These are phyloP conservation scores for Drosophila orena DNA, from an alignment of 1,140 invertebrate species.

Conservation along the genomic window DNA sequence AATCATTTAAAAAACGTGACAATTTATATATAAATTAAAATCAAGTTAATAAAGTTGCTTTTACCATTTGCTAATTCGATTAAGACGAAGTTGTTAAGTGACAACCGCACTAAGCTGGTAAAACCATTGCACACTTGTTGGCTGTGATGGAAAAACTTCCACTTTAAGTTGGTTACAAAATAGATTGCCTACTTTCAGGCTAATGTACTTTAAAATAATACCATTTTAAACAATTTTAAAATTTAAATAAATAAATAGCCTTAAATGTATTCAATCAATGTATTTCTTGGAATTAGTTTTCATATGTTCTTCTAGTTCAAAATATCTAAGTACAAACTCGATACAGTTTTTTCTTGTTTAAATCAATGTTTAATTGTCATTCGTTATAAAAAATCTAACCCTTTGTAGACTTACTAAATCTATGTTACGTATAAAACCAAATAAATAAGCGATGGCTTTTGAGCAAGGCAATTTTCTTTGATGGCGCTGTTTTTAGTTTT, in stretches of 20 bases:
- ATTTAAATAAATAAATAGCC: too few species aligned
- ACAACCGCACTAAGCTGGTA: too few species aligned
- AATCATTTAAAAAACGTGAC: background rate
- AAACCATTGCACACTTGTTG: slow-evolving; percentile 4
- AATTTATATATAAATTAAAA: background rate
- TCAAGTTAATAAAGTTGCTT: too few species aligned
- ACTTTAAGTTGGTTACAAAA: background rate
- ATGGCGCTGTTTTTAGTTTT: slow-evolving; percentile 13
- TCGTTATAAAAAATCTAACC: slow-evolving; percentile 25
- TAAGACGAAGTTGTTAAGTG: background rate
- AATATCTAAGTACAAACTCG: too few species aligned
- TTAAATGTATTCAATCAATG: too few species aligned
- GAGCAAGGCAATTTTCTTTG: slow-evolving; percentile 32
- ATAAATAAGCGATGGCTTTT: slow-evolving; percentile 37
- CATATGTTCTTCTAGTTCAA: too few species aligned
- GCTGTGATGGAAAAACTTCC: background rate
- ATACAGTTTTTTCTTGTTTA: background rate
- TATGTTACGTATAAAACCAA: slow-evolving; percentile 18
- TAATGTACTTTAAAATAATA: too few species aligned
- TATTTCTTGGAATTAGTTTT: too few species aligned
- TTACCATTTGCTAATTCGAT: background rate
- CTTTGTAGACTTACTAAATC: slow-evolving; percentile 3
- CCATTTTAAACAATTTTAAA: too few species aligned
- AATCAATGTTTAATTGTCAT: slow-evolving; percentile 22
- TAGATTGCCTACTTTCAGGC: background rate